Base-by-base conservation (phyloP, 2,113 vertebrate genomes). In the Poeciliopsis turrubarensis region DNA sequence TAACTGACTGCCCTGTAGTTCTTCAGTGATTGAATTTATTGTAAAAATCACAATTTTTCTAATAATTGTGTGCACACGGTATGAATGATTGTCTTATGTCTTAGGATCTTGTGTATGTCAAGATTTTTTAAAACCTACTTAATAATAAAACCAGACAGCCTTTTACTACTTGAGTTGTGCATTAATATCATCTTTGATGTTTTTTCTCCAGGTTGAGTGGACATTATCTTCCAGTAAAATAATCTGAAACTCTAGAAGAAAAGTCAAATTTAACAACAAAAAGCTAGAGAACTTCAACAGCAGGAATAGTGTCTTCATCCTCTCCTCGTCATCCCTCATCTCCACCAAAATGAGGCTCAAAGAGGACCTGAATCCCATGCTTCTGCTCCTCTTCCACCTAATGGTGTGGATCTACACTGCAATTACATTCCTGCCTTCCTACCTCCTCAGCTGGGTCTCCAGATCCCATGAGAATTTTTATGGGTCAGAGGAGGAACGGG, bases 291-390 rank as follows among this genome's bases (percentile, higher is more conserved):
- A 3, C 9, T 65, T 9, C 6, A 63, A 32, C 51, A 26, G 32
- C 17, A 67, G 12, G 0, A 74, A 47, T 2, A 47, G 27, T 8
- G 77, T 3, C 65, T 60, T 71, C 64, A 29, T 64, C 70, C 27
- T 41, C 22, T 27, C 29, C 60, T 11, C 26, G 34, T 41, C 34
- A 65, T 70, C 70, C 7, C 79, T 68, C 65, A 75, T 68, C 63
- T 60, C 68, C 60, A 71, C n/a, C 70, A 91, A 76, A 77, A 98
- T 98, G 97, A 97, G 96, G 92, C 87, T 97, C 89, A 96, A 97
- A 84, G 96, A 97, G 83, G 93, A 95, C 80, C 92, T 97, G 78
- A 97, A 96, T 81, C 97, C 97, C 0, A 5, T 97, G 81, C 94
- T 99, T 86, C 92, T 96, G 32, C 89, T 95, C 67, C 73, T 97